Evolutionary conservation across 2,888 invertebrate species (phyloP).

Genomic region (Merodon equestris): DNA sequence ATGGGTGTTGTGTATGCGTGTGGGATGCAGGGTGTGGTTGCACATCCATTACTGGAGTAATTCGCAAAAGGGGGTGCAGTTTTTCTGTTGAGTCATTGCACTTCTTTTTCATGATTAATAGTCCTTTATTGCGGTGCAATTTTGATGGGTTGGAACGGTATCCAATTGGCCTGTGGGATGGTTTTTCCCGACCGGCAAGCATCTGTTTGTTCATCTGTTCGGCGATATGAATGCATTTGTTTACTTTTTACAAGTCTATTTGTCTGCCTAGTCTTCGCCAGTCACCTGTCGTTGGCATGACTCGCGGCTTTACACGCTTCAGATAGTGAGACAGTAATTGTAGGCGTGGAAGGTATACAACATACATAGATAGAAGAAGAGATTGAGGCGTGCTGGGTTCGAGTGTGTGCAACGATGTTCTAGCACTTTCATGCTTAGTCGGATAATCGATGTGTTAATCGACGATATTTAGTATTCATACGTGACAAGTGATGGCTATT

Average conservation of each 20-base stretch:
- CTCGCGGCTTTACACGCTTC: conserved; percentile 54
- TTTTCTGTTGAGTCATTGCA: conserved; percentile 41
- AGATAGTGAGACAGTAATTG: conserved; percentile 41
- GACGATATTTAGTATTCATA: conserved; percentile 42
- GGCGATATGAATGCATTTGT: neutral
- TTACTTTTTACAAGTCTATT: too few relatives aligned
- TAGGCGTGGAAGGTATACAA: conserved; percentile 33
- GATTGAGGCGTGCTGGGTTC: conserved; percentile 12
- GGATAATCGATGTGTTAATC: conserved; percentile 50
- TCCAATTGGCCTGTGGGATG: neutral
- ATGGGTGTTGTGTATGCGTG: conserved; percentile 20
- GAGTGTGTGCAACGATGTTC: conserved; percentile 40
- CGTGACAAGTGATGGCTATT: conserved; percentile 37
- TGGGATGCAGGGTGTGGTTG: conserved; percentile 49
- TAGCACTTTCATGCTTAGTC: conserved; percentile 57
- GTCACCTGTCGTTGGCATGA: conserved; percentile 33
- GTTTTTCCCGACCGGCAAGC: conserved; percentile 31
- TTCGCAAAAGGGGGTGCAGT: conserved; percentile 59
- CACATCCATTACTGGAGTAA: conserved; percentile 29
- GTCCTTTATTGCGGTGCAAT: conserved; percentile 40
- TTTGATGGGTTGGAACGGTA: neutral
- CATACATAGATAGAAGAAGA: neutral
- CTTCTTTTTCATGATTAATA: conserved; percentile 47
- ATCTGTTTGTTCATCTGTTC: conserved; percentile 43
- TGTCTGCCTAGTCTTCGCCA: too few relatives aligned